Evolutionary conservation across 2,113 vertebrate genomes (phyloP).

Genomic region (Vimba vimba): DNA sequence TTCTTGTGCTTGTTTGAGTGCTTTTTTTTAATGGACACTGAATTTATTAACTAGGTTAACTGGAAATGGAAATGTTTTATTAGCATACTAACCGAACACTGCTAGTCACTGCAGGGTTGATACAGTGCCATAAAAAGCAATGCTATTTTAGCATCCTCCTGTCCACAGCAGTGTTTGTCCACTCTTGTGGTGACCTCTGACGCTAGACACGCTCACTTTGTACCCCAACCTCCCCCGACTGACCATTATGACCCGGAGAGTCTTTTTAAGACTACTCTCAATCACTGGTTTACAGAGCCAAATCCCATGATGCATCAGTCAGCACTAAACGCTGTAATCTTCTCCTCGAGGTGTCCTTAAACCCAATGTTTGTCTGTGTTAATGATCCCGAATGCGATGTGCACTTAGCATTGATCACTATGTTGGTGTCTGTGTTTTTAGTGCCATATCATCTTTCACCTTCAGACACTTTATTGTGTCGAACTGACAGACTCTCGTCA

Average conservation of each 20-base stretch:
- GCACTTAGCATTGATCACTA: constrained; percentile 38
- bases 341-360: constrained; percentile 7
- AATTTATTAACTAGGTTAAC: background rate
- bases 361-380: constrained; percentile 22
- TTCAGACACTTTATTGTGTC: background rate
- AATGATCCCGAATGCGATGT: constrained; percentile 39
- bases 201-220: constrained; percentile 24
- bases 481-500: background rate
- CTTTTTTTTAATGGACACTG: background rate
- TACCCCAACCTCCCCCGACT: constrained; percentile 11
- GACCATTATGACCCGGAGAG: constrained; percentile 63
- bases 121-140: constrained; percentile 55
- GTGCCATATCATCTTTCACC: constrained; percentile 46
- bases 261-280: constrained; percentile 28
- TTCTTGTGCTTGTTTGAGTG: background rate
- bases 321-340: background rate
- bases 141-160: constrained; percentile 56
- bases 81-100: background rate
- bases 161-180: constrained; percentile 41
- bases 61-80: background rate
- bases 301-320: constrained; percentile 15
- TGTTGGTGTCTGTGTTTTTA: constrained; percentile 25
- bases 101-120: constrained; percentile 24
- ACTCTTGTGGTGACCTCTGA: constrained; percentile 61
- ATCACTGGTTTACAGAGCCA: constrained; percentile 7